A percentile compares a stretch with the other conserved stretches of the same genome.
These are phyloP conservation scores for Ooceraea biroi DNA, from an alignment of 1,140 invertebrate species.

Conservation along the genomic window DNA sequence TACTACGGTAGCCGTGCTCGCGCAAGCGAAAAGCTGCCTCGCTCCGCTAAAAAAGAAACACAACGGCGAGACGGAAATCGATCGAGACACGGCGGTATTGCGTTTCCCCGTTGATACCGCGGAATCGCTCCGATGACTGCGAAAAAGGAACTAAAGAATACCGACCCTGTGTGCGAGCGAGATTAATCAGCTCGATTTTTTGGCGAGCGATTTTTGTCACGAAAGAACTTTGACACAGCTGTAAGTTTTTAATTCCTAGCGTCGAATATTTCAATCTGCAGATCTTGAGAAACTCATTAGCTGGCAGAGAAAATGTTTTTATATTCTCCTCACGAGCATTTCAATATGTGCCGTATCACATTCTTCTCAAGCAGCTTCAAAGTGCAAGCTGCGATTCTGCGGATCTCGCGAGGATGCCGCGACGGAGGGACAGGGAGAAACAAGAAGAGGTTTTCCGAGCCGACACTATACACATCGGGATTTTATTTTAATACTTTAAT, in stretches of 20 bases:
- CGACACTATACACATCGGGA: constrained; percentile 52
- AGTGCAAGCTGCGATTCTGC: background rate
- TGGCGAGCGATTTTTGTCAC: too few relatives aligned
- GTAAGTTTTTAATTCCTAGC: too few relatives aligned
- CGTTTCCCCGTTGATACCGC: constrained; percentile 53
- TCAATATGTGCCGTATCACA: background rate
- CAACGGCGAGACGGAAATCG: constrained; percentile 39
- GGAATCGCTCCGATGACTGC: constrained; percentile 14
- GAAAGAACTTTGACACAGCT: too few relatives aligned
- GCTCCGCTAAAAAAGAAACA: constrained; percentile 46
- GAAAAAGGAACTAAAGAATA: background rate
- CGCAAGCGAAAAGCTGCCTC: constrained; percentile 61
- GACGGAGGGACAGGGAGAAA: background rate
- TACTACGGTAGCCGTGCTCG: constrained; percentile 66
- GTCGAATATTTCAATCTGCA: too few relatives aligned
- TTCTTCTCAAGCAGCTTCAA: background rate
- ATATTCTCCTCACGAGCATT: background rate
- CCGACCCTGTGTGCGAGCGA: background rate
- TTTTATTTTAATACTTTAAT: constrained; percentile 81
- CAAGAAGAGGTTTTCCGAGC: constrained; percentile 45
- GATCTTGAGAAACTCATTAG: too few relatives aligned
- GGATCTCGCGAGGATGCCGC: background rate
- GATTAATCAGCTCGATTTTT: too few relatives aligned
- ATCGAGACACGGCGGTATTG: constrained; percentile 47
- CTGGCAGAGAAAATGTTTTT: too few relatives aligned